Evolutionary conservation across 2,797 vertebrate species (phyloP).

Genomic region (Saxicola maurus): DNA sequence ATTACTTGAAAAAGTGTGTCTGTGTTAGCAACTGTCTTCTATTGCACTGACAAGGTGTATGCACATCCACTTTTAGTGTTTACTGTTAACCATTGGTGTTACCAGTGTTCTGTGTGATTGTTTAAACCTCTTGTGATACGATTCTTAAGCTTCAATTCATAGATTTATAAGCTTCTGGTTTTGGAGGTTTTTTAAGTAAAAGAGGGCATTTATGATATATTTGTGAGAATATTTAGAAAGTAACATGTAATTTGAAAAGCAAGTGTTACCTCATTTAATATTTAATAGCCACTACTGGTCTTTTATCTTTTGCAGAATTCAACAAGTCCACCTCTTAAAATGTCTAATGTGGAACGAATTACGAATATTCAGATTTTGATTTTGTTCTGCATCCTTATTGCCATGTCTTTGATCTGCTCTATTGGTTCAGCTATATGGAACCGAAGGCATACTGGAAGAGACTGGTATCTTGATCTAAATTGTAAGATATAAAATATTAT

Average conservation of each 20-base stretch:
- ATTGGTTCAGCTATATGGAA: constrained; percentile 97
- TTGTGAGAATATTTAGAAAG: neutral
- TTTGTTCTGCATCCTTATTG: constrained; percentile 94
- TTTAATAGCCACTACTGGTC: neutral
- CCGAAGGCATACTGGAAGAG: constrained; percentile 84
- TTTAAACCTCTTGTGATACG: neutral
- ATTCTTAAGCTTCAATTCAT: neutral
- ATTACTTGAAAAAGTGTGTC: neutral
- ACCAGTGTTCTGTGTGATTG: neutral
- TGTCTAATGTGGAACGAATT: constrained; percentile 97
- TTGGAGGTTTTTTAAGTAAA: neutral
- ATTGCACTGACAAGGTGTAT: neutral
- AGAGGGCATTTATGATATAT: neutral
- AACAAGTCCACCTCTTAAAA: constrained; percentile 93
- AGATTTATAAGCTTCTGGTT: neutral
- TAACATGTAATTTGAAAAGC: neutral
- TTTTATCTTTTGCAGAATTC: constrained; percentile 85
- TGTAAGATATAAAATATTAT: constrained; percentile 79
- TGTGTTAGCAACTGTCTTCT: neutral
- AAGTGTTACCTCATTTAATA: neutral
- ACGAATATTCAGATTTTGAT: constrained; percentile 98
- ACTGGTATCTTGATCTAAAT: constrained; percentile 98
- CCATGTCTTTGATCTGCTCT: constrained; percentile 95
- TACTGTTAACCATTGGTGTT: neutral
- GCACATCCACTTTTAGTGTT: neutral